phyloP scores from a whole-genome alignment of 2,797 vertebrate species.

The Gymnoscopelus microlampas region DNA sequence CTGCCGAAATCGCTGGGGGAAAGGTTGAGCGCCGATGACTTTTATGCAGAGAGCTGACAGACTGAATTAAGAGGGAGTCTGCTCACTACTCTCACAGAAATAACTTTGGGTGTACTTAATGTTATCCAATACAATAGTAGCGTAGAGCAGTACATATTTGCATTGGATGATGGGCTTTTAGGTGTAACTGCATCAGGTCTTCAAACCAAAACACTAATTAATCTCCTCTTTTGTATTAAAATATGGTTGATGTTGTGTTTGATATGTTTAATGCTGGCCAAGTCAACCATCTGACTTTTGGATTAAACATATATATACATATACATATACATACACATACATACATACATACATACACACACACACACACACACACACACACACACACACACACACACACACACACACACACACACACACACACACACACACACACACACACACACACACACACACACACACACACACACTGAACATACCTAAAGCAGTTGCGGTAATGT shows the following conservation, averaged over 20 bases:
- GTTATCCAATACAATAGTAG: conserved; percentile 61
- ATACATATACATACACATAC: too few relatives aligned
- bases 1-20: conserved; percentile 51
- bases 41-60: conserved; percentile 67
- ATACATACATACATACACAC: too few relatives aligned
- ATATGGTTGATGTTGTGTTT: conserved; percentile 23
- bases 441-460: too few relatives aligned
- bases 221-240: conserved; percentile 67
- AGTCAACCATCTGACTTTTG: conserved; percentile 63
- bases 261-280: conserved; percentile 44
- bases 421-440: too few relatives aligned
- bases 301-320: too few relatives aligned
- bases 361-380: too few relatives aligned
- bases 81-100: conserved; percentile 58
- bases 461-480: too few relatives aligned
- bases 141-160: conserved; percentile 66
- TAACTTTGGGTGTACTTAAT: conserved; percentile 61
- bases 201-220: conserved; percentile 60
- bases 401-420: too few relatives aligned
- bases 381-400: too few relatives aligned
- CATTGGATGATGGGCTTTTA: conserved; percentile 67
- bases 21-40: conserved; percentile 59
- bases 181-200: conserved; percentile 53
- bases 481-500: background rate
- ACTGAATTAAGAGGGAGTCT: conserved; percentile 57